These are phyloP conservation scores for Notechis scutatus DNA, from an alignment of 2,113 vertebrate species.

Conservation along the genomic window DNA sequence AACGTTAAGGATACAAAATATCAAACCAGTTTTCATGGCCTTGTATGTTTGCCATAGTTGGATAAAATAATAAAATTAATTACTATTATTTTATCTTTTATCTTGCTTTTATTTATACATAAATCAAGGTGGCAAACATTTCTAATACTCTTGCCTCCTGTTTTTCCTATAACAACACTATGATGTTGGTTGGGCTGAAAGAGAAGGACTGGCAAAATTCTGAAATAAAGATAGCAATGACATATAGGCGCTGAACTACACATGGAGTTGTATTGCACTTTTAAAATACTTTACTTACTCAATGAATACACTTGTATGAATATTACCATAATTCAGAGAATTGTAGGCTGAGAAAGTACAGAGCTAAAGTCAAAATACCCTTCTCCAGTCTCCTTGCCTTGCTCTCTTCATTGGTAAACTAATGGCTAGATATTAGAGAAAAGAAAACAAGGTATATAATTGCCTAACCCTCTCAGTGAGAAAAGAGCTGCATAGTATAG, in stretches of 20 bases:
- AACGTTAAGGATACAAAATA: slow-evolving; percentile 16
- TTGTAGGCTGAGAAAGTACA: neutral
- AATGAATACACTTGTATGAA: neutral
- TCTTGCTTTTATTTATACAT: neutral
- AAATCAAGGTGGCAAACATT: neutral
- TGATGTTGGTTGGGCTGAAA: neutral
- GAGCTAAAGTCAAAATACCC: neutral
- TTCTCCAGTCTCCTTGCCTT: neutral
- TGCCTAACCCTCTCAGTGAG: neutral
- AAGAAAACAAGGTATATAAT: neutral
- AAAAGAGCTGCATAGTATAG: neutral
- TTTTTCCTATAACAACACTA: neutral
- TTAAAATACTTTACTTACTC: slow-evolving; percentile 24
- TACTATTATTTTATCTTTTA: neutral
- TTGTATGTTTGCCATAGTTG: neutral
- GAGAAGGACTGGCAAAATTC: neutral
- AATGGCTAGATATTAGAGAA: neutral
- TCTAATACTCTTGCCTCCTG: neutral
- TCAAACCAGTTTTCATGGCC: slow-evolving; percentile 31
- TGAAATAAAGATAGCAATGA: neutral
- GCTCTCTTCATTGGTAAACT: neutral
- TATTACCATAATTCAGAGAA: neutral
- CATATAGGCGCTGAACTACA: slow-evolving; percentile 17
- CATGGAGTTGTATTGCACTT: slow-evolving; percentile 49
- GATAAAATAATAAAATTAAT: neutral